These are phyloP conservation scores for Nematopogon swammerdamellus DNA, from an alignment of 2,888 invertebrate species.

Conservation along the genomic window DNA sequence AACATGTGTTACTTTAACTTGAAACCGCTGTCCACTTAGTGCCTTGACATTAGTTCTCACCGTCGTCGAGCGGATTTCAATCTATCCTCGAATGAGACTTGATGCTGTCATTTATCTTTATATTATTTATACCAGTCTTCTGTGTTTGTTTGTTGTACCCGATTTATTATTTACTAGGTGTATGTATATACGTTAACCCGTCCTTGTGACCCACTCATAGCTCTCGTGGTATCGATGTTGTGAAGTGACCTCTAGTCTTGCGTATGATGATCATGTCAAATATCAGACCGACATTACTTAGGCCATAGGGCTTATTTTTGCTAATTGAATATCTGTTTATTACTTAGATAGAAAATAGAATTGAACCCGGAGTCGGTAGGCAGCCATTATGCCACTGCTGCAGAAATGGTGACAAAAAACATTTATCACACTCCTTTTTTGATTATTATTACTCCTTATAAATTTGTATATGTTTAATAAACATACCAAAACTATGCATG, in stretches of 20 bases:
- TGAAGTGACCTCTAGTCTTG: slow-evolving; percentile 18
- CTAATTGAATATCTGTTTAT: background rate
- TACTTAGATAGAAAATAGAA: background rate
- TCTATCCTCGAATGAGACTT: background rate
- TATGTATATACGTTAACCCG: background rate
- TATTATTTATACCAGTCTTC: no score
- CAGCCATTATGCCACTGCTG: background rate
- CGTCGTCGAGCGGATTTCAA: background rate
- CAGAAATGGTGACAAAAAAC: background rate
- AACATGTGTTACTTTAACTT: background rate
- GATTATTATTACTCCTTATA: no score
- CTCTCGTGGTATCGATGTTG: slow-evolving; percentile 41
- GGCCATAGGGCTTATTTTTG: background rate
- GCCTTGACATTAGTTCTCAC: background rate
- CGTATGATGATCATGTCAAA: background rate
- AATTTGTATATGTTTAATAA: no score
- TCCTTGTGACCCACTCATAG: background rate
- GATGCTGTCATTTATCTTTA: background rate
- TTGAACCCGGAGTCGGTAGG: background rate
- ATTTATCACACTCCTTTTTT: background rate
- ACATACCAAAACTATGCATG: no score
- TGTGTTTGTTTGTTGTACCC: background rate
- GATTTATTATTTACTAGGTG: background rate
- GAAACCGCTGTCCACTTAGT: background rate
- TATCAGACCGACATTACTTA: background rate